Evolutionary conservation across 2,888 invertebrate species (phyloP).

Genomic region (Ephialtes manifestator): DNA sequence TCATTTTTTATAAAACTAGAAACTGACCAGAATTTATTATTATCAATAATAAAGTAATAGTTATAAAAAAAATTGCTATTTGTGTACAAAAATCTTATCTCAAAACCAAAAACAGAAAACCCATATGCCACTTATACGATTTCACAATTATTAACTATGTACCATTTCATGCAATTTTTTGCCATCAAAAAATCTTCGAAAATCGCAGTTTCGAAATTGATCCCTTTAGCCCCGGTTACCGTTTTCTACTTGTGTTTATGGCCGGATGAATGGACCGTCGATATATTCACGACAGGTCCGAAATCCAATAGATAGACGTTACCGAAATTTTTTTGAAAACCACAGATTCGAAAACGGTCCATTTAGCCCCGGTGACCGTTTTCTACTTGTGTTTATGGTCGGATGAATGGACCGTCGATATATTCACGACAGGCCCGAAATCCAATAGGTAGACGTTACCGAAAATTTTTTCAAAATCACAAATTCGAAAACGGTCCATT

Average conservation of each 20-base stretch:
- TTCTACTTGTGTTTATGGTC: neutral
- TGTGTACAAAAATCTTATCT: too few relatives aligned
- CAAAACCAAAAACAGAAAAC: too few relatives aligned
- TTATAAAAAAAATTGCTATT: too few relatives aligned
- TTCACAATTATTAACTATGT: too few relatives aligned
- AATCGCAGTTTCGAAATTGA: neutral
- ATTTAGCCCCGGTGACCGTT: constrained; percentile 1
- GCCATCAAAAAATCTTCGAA: too few relatives aligned
- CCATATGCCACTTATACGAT: too few relatives aligned
- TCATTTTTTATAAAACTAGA: too few relatives aligned
- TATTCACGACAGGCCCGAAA: neutral
- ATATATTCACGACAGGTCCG: neutral
- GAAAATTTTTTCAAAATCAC: neutral
- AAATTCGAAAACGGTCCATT: neutral
- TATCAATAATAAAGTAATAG: too few relatives aligned
- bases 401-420: neutral
- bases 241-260: neutral
- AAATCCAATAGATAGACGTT: too few relatives aligned
- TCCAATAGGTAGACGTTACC: neutral
- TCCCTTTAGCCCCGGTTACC: constrained; percentile 4
- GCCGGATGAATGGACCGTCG: neutral
- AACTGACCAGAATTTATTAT: too few relatives aligned
- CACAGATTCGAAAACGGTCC: neutral
- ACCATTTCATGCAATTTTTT: too few relatives aligned
- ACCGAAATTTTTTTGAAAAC: too few relatives aligned